Evolutionary conservation across 2,797 vertebrate genomes (phyloP), one percentile per base, ranked within the genome.

Genomic region (Rhynchotus rufescens): DNA sequence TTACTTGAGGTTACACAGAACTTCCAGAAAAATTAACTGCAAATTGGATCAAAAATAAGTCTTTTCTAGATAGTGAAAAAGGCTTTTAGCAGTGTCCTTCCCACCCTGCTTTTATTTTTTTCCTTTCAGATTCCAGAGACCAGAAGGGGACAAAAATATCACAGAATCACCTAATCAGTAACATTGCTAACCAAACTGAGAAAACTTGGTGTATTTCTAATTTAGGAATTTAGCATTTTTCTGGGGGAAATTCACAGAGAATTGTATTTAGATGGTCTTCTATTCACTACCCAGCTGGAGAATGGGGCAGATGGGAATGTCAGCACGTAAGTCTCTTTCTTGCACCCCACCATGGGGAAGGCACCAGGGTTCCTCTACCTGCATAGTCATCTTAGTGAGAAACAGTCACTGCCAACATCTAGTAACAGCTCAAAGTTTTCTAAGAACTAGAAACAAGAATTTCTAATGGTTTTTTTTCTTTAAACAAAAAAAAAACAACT

Each of bases 271-370:
- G 49, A 86, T 21, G 28, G 59, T 51, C 38, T 6, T 6, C 23
- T 78, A 45, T 26, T 61, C 54, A 32, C 19, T 32, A 3, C 25
- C 30, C 30, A 6, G 19, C 36, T 32, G 42, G 16, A 44, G 14
- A 12, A 45, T 0, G 3, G 3, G 15, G 19, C 28, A 36, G 17
- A 5, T 1, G 0, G 26, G 47, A 25, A 12, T 21, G 12, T 5
- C 4, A 34, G 28, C 4, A 6, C 36, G 11, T 1, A 15, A 79
- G 51, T 19, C 44, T 54, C 7, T 0, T 3, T 36, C 45, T 61
- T 45, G 10, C 22, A 73, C n/a, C 38, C 21, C 16, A 9, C 36
- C 71, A 32, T 8, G 38, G 2, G 4, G 7, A 75, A 59, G 20
- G 12, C 38, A 13, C 2, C 61, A 10, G 12, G 15, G 6, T 84